Base-by-base conservation (phyloP, 1,140 invertebrate genomes). In the Euwallacea similis region DNA sequence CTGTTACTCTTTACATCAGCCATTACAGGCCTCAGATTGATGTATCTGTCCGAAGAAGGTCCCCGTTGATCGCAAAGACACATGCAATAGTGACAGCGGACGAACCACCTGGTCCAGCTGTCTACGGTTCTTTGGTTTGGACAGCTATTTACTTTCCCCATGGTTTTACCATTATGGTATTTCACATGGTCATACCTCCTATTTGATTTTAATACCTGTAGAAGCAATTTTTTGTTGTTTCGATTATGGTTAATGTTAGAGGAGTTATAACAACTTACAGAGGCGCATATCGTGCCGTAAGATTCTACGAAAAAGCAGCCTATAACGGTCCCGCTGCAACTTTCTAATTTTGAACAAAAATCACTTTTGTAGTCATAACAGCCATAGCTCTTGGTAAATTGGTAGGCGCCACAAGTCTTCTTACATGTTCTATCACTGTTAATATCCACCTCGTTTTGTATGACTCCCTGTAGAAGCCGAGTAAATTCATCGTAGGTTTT, bases 1-100 rank as follows among this genome's bases (percentile, higher is more conserved):
- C 87, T 93, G 80, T 94, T 93, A 11, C 87, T 81, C 7, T 81
- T 77, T 7, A 88, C 77, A 77, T 94, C 86, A 6, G 92, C 85
- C 1, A 83, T 77, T 0, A 86, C 85, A 56, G 88, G 85, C 55
- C 86, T 82, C 58, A 95, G 81, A 81, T 90, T 94, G 79, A 95
- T 89, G 80, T 89, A 92, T 71, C 93, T 86, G 78, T 95, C 89
- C 3, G 91, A 90, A 59, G 82, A 83, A 0, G 82, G 53, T 42
- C 86, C 86, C 69, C 86, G 82, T 77, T 94, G 91, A 77, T 95
- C 93, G 80, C 93, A 96, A 44, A 91, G 84, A 77, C 93, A 96
- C 76, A 95, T 88, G 79, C 93, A 95, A 79, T 94, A 94, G 21
- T 91, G 92, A 82, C 93, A 95, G 79, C 94, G 92, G 84, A 88